These are phyloP conservation scores for Gerris lacustris DNA, from an alignment of 2,888 invertebrate species.

Conservation along the genomic window DNA sequence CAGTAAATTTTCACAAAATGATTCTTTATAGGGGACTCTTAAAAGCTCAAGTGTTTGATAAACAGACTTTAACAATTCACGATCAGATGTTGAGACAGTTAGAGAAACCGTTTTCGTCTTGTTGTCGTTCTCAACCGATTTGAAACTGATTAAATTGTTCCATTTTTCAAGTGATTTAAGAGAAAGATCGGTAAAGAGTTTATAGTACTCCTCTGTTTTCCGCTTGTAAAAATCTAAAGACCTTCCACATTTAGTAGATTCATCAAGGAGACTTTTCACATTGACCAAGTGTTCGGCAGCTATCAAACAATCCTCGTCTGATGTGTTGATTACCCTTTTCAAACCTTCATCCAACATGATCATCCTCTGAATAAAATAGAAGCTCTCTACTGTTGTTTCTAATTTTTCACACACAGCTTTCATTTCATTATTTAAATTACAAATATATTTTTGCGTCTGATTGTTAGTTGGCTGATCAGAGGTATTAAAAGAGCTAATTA, in stretches of 20 bases:
- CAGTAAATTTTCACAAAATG: not conserved
- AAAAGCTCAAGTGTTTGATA: not conserved
- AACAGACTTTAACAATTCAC: not conserved
- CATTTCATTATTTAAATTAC: not conserved
- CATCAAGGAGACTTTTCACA: not conserved
- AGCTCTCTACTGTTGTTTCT: not conserved
- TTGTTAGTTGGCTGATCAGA: not conserved
- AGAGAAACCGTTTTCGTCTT: not conserved
- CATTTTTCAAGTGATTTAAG: not conserved
- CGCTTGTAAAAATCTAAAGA: not conserved
- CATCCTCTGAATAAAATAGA: not conserved
- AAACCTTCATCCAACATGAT: not conserved
- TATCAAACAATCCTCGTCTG: not conserved
- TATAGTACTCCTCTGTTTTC: not conserved
- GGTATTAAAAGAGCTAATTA: not conserved
- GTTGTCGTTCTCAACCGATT: not conserved
- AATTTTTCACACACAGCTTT: not conserved
- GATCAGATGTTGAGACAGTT: not conserved
- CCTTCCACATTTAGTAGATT: not conserved
- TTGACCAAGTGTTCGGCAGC: not conserved
- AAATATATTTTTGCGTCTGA: not conserved
- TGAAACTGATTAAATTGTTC: not conserved
- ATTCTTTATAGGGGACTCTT: not conserved
- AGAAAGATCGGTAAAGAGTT: not conserved
- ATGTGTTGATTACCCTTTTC: not conserved